A percentile compares a stretch with the other conserved stretches of the same genome.
phyloP scores from a whole-genome alignment of 2,888 invertebrate species.

The Lasioglossum oenotherae region DNA sequence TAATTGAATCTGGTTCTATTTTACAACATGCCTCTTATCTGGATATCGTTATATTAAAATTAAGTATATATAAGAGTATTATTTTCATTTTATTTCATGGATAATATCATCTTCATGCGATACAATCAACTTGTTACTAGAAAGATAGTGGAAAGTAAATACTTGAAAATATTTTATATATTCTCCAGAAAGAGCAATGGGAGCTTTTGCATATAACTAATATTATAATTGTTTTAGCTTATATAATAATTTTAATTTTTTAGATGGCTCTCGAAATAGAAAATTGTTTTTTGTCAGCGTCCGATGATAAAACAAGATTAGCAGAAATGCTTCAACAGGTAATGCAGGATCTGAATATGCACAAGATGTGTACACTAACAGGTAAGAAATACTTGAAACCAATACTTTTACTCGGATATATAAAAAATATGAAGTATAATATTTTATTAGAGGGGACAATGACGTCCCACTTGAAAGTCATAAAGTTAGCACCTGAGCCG shows the following conservation, averaged over 20 bases:
- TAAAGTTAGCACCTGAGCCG: constrained; percentile 92
- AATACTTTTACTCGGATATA: constrained; percentile 84
- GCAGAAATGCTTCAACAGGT: constrained; percentile 92
- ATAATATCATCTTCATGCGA: no score
- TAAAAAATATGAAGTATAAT: constrained; percentile 86
- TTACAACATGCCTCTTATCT: no score
- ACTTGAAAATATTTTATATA: neutral
- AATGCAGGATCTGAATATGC: constrained; percentile 92
- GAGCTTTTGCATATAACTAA: neutral
- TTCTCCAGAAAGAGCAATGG: neutral
- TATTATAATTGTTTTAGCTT: neutral
- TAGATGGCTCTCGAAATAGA: constrained; percentile 94
- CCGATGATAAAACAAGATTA: constrained; percentile 89
- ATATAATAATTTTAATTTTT: constrained; percentile 30
- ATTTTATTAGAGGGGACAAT: constrained; percentile 90
- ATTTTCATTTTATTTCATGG: no score
- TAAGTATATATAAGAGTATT: no score
- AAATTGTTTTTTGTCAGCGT: constrained; percentile 91
- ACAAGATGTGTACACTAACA: constrained; percentile 91
- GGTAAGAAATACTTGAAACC: constrained; percentile 83
- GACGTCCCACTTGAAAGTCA: constrained; percentile 95
- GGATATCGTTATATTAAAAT: no score
- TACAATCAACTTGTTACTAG: neutral
- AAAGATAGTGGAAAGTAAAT: neutral
- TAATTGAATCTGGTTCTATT: no score